Conservation (phyloP, 2,888 invertebrate species). For the Gymnocheta viridis region DNA sequence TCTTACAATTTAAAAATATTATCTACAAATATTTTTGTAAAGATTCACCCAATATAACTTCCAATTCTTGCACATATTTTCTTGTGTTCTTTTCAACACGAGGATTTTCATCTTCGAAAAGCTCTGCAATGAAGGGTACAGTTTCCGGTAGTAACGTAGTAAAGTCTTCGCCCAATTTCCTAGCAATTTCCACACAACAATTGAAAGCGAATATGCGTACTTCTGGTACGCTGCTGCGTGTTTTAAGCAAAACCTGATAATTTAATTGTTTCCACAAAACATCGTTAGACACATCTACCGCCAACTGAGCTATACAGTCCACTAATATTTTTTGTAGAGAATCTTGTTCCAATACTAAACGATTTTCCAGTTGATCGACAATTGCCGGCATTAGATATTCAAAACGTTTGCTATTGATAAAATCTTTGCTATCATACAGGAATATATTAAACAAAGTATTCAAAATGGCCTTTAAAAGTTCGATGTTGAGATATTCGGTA, state of each 20-base stretch:
- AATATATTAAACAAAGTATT: conserved; percentile 90
- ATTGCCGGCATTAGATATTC: conserved; percentile 92
- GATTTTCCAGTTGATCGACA: conserved; percentile 93
- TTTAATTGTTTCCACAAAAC: conserved; percentile 94
- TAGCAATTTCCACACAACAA: conserved; percentile 89
- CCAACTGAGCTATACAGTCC: conserved; percentile 92
- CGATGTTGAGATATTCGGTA: conserved; percentile 80
- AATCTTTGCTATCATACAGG: conserved; percentile 91
- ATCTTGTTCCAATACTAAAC: conserved; percentile 83
- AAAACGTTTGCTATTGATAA: conserved; percentile 92
- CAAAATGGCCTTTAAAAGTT: conserved; percentile 86
- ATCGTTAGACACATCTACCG: conserved; percentile 92
- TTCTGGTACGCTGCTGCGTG: conserved; percentile 88
- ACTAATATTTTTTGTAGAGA: conserved; percentile 85
- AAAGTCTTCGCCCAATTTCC: conserved; percentile 93
- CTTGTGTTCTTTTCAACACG: conserved; percentile 91
- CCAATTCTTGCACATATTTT: conserved; percentile 91
- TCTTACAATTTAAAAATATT: conserved; percentile 73
- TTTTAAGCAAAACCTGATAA: conserved; percentile 94
- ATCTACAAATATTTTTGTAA: conserved; percentile 94
- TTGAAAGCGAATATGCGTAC: conserved; percentile 89
- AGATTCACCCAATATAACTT: conserved; percentile 93
- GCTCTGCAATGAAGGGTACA: conserved; percentile 95
- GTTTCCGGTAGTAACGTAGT: conserved; percentile 94
- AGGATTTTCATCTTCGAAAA: conserved; percentile 94